Conservation (phyloP, 2,888 invertebrate genomes). For the Nemotelus pantherinus region DNA sequence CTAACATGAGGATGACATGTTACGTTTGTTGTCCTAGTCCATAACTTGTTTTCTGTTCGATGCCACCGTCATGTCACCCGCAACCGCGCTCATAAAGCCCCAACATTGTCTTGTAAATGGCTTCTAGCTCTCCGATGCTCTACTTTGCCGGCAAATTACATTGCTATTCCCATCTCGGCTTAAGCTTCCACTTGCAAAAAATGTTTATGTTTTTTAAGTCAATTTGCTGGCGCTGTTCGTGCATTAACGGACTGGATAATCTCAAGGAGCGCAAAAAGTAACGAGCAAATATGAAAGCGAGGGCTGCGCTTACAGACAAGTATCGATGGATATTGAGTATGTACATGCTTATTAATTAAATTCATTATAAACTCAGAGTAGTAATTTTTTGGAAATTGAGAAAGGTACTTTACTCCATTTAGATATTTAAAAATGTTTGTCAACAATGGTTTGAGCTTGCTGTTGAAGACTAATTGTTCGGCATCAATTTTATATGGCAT, state of each 20-base stretch:
- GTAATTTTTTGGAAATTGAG: too few species aligned
- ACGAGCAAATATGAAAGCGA: slow-evolving; percentile 1
- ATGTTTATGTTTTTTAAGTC: slow-evolving; percentile 43
- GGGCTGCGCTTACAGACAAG: not conserved
- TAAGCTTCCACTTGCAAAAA: slow-evolving; percentile 23
- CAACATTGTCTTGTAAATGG: slow-evolving; percentile 37
- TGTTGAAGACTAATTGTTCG: too few species aligned
- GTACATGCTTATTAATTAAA: too few species aligned
- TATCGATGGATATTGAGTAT: too few species aligned
- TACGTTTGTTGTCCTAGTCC: slow-evolving; percentile 34
- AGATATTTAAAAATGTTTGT: too few species aligned
- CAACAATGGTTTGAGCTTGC: too few species aligned
- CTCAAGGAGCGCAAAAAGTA: slow-evolving; percentile 30
- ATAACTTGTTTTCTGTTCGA: slow-evolving; percentile 24
- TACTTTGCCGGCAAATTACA: slow-evolving; percentile 39
- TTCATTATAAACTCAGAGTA: too few species aligned
- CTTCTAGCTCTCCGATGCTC: slow-evolving; percentile 33
- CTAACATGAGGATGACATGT: slow-evolving; percentile 35
- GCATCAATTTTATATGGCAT: too few species aligned
- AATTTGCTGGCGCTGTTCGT: slow-evolving; percentile 42
- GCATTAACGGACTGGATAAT: slow-evolving; percentile 41
- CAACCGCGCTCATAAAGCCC: not conserved
- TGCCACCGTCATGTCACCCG: not conserved
- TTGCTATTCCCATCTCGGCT: slow-evolving; percentile 15
- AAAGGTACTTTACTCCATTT: too few species aligned